A percentile compares a stretch with the other conserved stretches of the same genome.
These are phyloP conservation scores for Glaucidium brasilianum DNA, from an alignment of 2,113 vertebrate genomes.

Conservation along the genomic window DNA sequence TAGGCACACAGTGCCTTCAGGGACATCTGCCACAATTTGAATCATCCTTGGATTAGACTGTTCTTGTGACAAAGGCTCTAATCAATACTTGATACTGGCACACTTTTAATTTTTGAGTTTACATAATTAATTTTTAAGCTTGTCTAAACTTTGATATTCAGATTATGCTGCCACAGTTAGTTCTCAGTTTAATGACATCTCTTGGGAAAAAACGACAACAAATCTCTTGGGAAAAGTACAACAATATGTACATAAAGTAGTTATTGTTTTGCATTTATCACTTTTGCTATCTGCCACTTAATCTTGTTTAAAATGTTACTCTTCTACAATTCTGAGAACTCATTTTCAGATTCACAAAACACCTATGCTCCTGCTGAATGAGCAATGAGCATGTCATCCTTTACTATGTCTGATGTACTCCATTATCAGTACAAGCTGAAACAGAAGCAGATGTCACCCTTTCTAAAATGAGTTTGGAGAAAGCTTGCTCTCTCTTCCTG, in stretches of 20 bases:
- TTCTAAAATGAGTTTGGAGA: not conserved
- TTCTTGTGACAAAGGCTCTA: not conserved
- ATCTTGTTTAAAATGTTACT: not conserved
- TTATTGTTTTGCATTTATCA: not conserved
- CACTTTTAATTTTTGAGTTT: not conserved
- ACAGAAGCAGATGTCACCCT: not conserved
- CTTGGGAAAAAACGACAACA: not conserved
- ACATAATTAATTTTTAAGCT: not conserved
- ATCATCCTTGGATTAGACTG: not conserved
- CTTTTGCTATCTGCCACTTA: not conserved
- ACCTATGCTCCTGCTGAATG: not conserved
- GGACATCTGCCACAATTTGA: not conserved
- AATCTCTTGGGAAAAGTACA: not conserved
- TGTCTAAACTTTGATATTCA: not conserved
- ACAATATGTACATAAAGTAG: not conserved
- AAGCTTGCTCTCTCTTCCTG: not conserved
- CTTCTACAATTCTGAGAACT: not conserved
- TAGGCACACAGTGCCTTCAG: not conserved
- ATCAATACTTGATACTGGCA: not conserved
- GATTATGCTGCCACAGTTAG: not conserved
- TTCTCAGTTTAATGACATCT: not conserved
- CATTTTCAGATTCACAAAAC: not conserved
- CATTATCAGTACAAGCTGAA: not conserved
- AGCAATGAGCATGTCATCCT: not conserved
- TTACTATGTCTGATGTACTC: not conserved